Percentiles rank a stretch among this genome's conserved stretches.
phyloP scores from a whole-genome alignment of 2,113 vertebrate species.

The Clarias gariepinus region DNA sequence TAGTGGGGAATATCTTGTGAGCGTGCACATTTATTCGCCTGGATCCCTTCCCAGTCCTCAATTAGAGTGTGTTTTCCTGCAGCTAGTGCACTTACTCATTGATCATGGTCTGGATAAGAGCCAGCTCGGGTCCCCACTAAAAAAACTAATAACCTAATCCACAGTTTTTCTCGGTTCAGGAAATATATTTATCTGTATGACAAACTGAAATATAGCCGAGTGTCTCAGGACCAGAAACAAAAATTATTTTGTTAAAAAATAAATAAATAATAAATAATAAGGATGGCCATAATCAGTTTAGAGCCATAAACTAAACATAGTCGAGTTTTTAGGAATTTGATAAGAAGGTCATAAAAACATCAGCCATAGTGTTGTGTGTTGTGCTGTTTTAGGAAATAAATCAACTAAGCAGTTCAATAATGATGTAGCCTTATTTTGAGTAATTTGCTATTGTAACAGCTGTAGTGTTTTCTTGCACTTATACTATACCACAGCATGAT shows the following conservation, averaged over 20 bases:
- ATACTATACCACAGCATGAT: neutral
- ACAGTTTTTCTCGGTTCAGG: neutral
- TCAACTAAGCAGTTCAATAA: neutral
- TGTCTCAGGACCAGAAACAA: neutral
- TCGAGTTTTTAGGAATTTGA: neutral
- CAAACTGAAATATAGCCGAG: neutral
- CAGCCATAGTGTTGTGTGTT: neutral
- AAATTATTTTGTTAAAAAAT: neutral
- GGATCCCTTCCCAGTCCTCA: slow-evolving; percentile 51
- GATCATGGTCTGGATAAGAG: slow-evolving; percentile 58
- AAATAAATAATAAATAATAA: neutral
- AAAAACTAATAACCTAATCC: slow-evolving; percentile 4
- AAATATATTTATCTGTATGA: neutral
- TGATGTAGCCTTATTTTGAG: neutral
- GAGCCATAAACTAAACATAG: neutral
- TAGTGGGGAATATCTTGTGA: slow-evolving; percentile 51
- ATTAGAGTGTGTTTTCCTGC: slow-evolving; percentile 53
- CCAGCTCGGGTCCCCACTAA: slow-evolving; percentile 36
- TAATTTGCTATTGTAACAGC: neutral
- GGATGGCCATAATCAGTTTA: neutral
- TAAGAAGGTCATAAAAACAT: too few species aligned
- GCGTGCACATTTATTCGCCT: slow-evolving; percentile 48
- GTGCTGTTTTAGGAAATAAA: neutral
- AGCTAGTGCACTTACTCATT: slow-evolving; percentile 56
- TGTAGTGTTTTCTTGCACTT: neutral